Evolutionary conservation across 2,113 vertebrate species (phyloP).

Genomic region (Phyllostomus hastatus): DNA sequence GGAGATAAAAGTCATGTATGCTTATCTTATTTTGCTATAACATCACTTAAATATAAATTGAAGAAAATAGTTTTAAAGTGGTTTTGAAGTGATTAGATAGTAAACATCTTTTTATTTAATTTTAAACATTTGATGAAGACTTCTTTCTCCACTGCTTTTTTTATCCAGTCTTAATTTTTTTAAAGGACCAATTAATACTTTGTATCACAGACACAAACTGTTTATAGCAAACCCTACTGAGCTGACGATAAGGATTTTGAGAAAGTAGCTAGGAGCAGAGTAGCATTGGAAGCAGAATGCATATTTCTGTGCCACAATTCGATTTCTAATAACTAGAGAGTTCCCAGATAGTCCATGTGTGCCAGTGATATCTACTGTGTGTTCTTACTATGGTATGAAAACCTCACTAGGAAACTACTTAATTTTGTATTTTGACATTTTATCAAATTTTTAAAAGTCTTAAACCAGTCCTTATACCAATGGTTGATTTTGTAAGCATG

Average conservation of each 20-base stretch:
- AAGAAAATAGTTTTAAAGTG: slow-evolving; percentile 20
- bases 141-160: background rate
- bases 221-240: background rate
- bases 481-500: background rate
- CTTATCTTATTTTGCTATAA: background rate
- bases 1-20: slow-evolving; percentile 3
- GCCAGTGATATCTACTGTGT: background rate
- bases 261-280: background rate
- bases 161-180: background rate
- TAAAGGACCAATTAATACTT: slow-evolving; percentile 6
- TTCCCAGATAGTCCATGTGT: background rate
- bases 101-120: slow-evolving; percentile 7
- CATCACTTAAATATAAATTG: slow-evolving; percentile 14
- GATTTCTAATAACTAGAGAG: background rate
- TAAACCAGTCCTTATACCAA: background rate
- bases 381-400: background rate
- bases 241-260: slow-evolving; percentile 26
- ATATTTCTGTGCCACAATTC: slow-evolving; percentile 24
- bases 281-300: background rate
- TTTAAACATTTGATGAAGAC: slow-evolving; percentile 1
- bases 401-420: background rate
- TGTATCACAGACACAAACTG: background rate
- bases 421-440: slow-evolving; percentile 16
- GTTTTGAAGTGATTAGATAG: slow-evolving; percentile 27
- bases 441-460: background rate